phyloP scores from a whole-genome alignment of 1,140 invertebrate species.

The Diabrotica undecimpunctata region DNA sequence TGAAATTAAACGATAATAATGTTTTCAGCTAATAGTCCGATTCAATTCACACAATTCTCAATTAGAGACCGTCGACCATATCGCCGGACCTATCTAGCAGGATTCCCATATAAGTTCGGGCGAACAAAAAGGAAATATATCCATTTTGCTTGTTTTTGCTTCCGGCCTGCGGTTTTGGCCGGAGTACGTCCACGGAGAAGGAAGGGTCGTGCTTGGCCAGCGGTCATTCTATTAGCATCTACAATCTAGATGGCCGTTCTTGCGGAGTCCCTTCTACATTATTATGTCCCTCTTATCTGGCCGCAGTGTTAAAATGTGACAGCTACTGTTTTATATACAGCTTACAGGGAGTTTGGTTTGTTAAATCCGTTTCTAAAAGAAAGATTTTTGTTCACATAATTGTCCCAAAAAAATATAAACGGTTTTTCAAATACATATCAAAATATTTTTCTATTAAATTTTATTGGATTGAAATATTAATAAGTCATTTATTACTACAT shows the following conservation, averaged over 20 bases:
- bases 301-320: slow-evolving; percentile 16
- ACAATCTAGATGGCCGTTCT: slow-evolving; percentile 48
- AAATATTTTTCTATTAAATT: too few relatives aligned
- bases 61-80: slow-evolving; percentile 26
- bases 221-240: slow-evolving; percentile 50
- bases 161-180: slow-evolving; percentile 28
- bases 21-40: slow-evolving; percentile 26
- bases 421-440: too few relatives aligned
- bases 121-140: slow-evolving; percentile 49
- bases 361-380: not conserved
- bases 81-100: slow-evolving; percentile 27
- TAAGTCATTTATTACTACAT: too few relatives aligned
- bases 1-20: slow-evolving; percentile 1
- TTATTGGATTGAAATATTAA: too few relatives aligned
- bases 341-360: slow-evolving; percentile 4
- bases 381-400: too few relatives aligned
- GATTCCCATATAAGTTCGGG: slow-evolving; percentile 36
- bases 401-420: too few relatives aligned
- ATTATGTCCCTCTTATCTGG: slow-evolving; percentile 36
- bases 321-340: slow-evolving; percentile 13
- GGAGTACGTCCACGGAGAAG: slow-evolving; percentile 25
- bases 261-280: slow-evolving; percentile 41
- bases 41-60: slow-evolving; percentile 30
- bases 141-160: slow-evolving; percentile 48
- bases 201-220: slow-evolving; percentile 36